These are phyloP conservation scores for Magallana angulata DNA, from an alignment of 1,140 invertebrate genomes.

Conservation along the genomic window DNA sequence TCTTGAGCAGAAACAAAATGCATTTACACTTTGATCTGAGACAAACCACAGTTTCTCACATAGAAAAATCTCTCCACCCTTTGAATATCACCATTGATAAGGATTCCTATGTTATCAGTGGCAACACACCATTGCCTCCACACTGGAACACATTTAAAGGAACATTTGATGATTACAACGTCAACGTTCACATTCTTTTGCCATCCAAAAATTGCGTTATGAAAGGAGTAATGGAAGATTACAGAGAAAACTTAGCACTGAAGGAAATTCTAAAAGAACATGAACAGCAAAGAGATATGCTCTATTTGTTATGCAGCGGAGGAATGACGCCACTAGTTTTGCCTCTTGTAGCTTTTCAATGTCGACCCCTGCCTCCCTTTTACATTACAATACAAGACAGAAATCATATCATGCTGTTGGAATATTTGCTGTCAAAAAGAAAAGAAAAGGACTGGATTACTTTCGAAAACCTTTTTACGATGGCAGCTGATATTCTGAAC, in stretches of 20 bases:
- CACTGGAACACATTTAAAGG: not conserved
- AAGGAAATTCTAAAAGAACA: slow-evolving; percentile 30
- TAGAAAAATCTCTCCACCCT: slow-evolving; percentile 1
- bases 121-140: not conserved
- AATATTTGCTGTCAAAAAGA: slow-evolving; percentile 34
- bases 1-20: not conserved
- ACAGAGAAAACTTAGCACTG: slow-evolving; percentile 25
- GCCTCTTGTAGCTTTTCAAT: slow-evolving; percentile 47
- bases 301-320: slow-evolving; percentile 30
- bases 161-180: slow-evolving; percentile 5
- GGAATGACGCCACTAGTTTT: slow-evolving; percentile 36
- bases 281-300: slow-evolving; percentile 44
- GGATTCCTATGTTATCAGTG: not conserved
- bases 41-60: not conserved
- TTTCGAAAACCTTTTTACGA: not conserved
- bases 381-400: slow-evolving; percentile 35
- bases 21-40: not conserved
- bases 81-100: not conserved
- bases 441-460: slow-evolving; percentile 31
- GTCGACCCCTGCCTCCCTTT: slow-evolving; percentile 47
- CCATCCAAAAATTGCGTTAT: slow-evolving; percentile 46
- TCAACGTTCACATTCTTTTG: slow-evolving; percentile 35
- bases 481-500: slow-evolving; percentile 43
- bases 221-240: slow-evolving; percentile 44
- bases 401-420: slow-evolving; percentile 20